Evolutionary conservation across 64 coral and sea anemone species (phyloP).

Genomic region (Cladopsammia gracilis): DNA sequence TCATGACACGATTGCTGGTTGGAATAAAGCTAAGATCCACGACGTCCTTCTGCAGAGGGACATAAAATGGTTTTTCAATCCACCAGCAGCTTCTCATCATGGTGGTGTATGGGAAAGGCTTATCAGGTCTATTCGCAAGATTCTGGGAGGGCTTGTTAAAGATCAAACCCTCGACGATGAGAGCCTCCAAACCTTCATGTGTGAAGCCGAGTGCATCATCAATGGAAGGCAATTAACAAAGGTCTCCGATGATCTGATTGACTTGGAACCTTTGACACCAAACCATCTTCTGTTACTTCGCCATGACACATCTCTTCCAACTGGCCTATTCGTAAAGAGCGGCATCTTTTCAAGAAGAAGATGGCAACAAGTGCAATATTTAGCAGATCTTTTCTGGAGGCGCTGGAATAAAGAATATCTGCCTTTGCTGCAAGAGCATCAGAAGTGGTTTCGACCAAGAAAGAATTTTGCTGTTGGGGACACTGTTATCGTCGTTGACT

Average conservation of each 20-base stretch:
- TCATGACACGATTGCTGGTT: no score
- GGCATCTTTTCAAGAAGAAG: neutral
- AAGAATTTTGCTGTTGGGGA: neutral
- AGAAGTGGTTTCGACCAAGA: neutral
- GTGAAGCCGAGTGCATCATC: no score
- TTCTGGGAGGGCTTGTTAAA: neutral
- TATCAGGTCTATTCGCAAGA: neutral
- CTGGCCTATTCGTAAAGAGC: no score
- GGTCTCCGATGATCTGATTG: no score
- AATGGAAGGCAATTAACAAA: no score
- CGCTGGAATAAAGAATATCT: neutral
- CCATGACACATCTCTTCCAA: no score
- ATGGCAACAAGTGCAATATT: neutral
- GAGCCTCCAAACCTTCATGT: no score
- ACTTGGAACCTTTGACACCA: no score
- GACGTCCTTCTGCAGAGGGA: slow-evolving; percentile 28
- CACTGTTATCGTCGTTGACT: neutral
- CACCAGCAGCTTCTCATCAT: slow-evolving; percentile 40
- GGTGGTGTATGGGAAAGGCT: no score
- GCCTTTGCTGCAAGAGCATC: neutral
- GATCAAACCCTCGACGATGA: slow-evolving; percentile 10
- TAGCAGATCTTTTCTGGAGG: no score
- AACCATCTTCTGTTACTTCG: no score
- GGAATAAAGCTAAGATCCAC: neutral
- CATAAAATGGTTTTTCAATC: slow-evolving; percentile 40